Conservation (phyloP, 2,888 invertebrate species). For the Drymonia ruficornis region DNA sequence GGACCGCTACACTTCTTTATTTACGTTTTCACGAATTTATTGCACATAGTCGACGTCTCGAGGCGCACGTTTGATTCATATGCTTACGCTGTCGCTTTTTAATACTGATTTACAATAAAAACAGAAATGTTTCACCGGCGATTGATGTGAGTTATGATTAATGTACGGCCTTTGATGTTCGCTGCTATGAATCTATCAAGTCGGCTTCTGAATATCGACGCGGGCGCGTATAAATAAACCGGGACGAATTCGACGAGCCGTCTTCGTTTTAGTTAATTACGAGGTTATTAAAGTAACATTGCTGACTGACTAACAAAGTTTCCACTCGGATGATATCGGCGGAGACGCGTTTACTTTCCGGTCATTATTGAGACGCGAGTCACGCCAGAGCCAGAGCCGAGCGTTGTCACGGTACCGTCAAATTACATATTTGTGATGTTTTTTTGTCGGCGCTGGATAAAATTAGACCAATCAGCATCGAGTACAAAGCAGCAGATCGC, state of each 20-base stretch:
- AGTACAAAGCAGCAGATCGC: slow-evolving; percentile 82
- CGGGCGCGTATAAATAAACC: slow-evolving; percentile 77
- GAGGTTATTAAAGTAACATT: slow-evolving; percentile 74
- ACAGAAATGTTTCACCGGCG: slow-evolving; percentile 79
- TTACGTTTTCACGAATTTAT: slow-evolving; percentile 80
- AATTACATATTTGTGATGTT: slow-evolving; percentile 68
- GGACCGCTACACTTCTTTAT: slow-evolving; percentile 69
- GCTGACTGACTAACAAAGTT: slow-evolving; percentile 50
- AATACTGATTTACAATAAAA: slow-evolving; percentile 85
- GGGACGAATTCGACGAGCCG: slow-evolving; percentile 67
- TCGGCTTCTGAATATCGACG: slow-evolving; percentile 82
- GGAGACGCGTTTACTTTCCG: slow-evolving; percentile 42
- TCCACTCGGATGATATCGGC: slow-evolving; percentile 33
- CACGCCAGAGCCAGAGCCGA: too few relatives aligned
- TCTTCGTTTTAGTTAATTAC: slow-evolving; percentile 80
- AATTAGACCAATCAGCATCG: slow-evolving; percentile 82
- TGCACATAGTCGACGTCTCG: slow-evolving; percentile 76
- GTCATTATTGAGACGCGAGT: slow-evolving; percentile 58
- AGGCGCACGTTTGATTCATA: slow-evolving; percentile 80
- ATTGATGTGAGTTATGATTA: slow-evolving; percentile 85
- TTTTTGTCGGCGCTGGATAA: slow-evolving; percentile 56
- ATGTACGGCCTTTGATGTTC: slow-evolving; percentile 81
- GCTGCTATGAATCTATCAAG: slow-evolving; percentile 84
- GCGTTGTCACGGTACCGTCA: slow-evolving; percentile 72
- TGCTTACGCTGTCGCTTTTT: slow-evolving; percentile 81